Evolutionary conservation across 2,113 vertebrate species (phyloP).

Genomic region (Pedetes capensis): DNA sequence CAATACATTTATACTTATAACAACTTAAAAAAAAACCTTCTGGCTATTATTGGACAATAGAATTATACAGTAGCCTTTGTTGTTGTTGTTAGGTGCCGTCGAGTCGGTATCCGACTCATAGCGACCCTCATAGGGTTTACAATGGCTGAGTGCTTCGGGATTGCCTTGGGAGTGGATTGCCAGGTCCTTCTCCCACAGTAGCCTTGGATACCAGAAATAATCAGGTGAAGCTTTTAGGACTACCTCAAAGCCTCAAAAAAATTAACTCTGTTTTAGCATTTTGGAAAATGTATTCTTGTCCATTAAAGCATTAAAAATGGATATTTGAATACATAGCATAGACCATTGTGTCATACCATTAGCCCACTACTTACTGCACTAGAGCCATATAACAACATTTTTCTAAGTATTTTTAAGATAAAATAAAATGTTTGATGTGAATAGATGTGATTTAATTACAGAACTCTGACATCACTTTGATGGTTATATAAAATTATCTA

Average conservation of each 20-base stretch:
- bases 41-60: neutral
- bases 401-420: neutral
- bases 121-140: no score
- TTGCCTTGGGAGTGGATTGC: no score
- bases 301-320: neutral
- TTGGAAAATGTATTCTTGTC: neutral
- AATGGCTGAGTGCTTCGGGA: no score
- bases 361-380: neutral
- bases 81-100: no score
- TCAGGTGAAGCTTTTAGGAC: neutral
- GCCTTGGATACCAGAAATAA: neutral
- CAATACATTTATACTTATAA: neutral
- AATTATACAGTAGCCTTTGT: neutral
- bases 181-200: no score
- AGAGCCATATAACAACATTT: neutral
- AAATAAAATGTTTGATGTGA: neutral
- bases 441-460: neutral
- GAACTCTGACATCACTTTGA: neutral
- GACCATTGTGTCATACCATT: neutral
- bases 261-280: neutral
- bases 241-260: neutral
- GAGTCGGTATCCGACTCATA: no score
- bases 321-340: neutral
- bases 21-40: neutral
- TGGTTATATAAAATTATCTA: neutral